Evolutionary conservation across 1,140 invertebrate species (phyloP), one percentile per base, ranked within the genome.

Genomic region (Phocides pigmalion): DNA sequence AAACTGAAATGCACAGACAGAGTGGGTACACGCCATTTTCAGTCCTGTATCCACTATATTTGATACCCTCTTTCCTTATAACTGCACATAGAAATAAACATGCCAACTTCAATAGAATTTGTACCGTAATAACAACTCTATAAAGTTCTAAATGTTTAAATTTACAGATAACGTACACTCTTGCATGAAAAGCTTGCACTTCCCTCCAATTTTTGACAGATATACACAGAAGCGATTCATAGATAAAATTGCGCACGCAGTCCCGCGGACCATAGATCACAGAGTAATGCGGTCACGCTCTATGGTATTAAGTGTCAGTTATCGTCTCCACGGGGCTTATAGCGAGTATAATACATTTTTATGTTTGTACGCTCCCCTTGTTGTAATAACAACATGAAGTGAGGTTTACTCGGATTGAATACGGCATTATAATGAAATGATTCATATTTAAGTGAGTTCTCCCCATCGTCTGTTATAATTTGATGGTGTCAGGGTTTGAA

Each of bases 391-490:
- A 88, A 84, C 85, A 86, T 89, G 84, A 86, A 90, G 88, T 86
- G 84, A 87, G 88, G 83, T 87, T 89, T 88, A 87, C 82, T 83
- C 76, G 87, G 87, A 91, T 91, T 91, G 87, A 91, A 91, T 89
- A 89, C 80, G 85, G 87, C 72, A 89, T 90, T 90, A 90, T 91
- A 91, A 91, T 91, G 89, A 91, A 91, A 91, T 91, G 89, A 91
- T 91, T 89, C 89, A 91, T 91, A 91, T 89, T 91, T 91, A 89
- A 91, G 88, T 91, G 84, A 89, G 87, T 89, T 72, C 76, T 86
- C 84, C 87, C 85, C 85, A 76, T 73, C 70, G 78, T 69, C 77
- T 69, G 72, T 72, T 81, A 76, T 83, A 82, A 88, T 87, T 89
- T 86, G 85, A 86, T 84, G 84, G 83, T 82, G 85, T 84, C 76